A percentile compares a stretch with the other conserved stretches of the same genome.
Evolutionary conservation across 2,797 vertebrate species (phyloP).

Genomic region (Sternarchorhynchus goeldii): DNA sequence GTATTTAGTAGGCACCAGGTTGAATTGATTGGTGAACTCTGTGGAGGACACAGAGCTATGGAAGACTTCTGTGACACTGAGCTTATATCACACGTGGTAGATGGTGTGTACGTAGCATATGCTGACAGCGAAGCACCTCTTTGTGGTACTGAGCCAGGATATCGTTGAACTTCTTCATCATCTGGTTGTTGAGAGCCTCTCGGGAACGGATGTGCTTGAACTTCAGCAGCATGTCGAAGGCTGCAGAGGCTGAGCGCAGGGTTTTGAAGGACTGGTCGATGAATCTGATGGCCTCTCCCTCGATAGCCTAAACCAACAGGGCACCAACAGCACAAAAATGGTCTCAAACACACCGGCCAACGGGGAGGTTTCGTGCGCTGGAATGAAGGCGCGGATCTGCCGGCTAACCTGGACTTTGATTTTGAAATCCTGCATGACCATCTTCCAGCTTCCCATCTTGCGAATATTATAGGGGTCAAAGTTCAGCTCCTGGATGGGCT

Average conservation of each 20-base stretch:
- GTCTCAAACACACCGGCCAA: background rate
- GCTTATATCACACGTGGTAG: too few relatives aligned
- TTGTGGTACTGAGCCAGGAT: slow-evolving; percentile 87
- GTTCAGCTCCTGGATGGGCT: slow-evolving; percentile 76
- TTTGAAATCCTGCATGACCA: slow-evolving; percentile 83
- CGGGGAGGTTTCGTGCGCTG: background rate
- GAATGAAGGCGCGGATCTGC: rapidly evolving
- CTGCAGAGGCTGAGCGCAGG: slow-evolving; percentile 86
- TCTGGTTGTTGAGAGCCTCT: slow-evolving; percentile 81
- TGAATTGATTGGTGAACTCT: too few relatives aligned
- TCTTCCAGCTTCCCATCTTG: slow-evolving; percentile 80
- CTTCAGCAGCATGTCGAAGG: slow-evolving; percentile 89
- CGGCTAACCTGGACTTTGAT: slow-evolving; percentile 78
- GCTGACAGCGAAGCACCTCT: slow-evolving; percentile 78
- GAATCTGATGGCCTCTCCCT: slow-evolving; percentile 84
- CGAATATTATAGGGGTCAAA: slow-evolving; percentile 85
- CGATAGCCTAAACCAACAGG: slow-evolving; percentile 77
- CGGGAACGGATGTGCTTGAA: slow-evolving; percentile 84
- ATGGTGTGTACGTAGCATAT: too few relatives aligned
- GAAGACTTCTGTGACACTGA: too few relatives aligned
- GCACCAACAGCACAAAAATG: background rate
- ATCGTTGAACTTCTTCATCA: slow-evolving; percentile 89
- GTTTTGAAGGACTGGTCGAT: slow-evolving; percentile 90
- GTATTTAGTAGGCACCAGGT: too few relatives aligned
- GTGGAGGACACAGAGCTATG: too few relatives aligned